Base-by-base conservation (phyloP, 2,888 invertebrate species). In the Trichopria drosophilae region DNA sequence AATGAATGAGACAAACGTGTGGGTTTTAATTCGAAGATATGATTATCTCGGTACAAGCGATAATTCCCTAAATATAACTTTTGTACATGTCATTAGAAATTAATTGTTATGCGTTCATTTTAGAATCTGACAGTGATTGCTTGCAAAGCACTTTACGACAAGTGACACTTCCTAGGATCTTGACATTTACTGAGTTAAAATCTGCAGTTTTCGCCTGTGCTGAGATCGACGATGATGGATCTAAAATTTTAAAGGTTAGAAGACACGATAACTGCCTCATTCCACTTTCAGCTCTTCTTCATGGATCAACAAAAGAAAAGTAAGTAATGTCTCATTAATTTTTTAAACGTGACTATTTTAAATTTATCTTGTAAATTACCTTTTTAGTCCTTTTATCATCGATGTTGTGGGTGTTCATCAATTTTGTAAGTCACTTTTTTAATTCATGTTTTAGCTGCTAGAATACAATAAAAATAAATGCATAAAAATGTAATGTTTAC, bases 201-300 rank as follows among this genome's bases (percentile, higher is more conserved):
- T 47, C 55, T 1, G 50, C 58, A 22, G 49, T 68, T 35, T 65
- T 63, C 50, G 55, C 55, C 15, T 60, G 62, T 44, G 60, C 64
- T n/a, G 59, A 55, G 18, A 39, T 61, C 22, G 62, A 68, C 15
- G 70, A 72, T 28, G 73, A 76, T 41, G 69, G 69, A 5, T 71
- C 71, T 42, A 75, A 75, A 65, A 77, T 79, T 19, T 67, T 79
- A 29, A 80, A 80, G 67, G 64, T 79, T 37, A 62, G 79, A 52
- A 75, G 76, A 57, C 65, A 67, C 37, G 73, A 78, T 60, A 71
- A 72, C 45, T 65, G 70, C 55, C 64, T 79, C 6, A 67, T 80
- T 18, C 79, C 79, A 19, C 54, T 78, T 51, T 76, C 75, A 35
- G 72, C 76, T 50, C 63, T 79, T 42, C 57, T 77, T 12, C 69